Evolutionary conservation across 2,888 invertebrate genomes (phyloP), one percentile per base, ranked within the genome.

Genomic region (Napeogenes inachia): DNA sequence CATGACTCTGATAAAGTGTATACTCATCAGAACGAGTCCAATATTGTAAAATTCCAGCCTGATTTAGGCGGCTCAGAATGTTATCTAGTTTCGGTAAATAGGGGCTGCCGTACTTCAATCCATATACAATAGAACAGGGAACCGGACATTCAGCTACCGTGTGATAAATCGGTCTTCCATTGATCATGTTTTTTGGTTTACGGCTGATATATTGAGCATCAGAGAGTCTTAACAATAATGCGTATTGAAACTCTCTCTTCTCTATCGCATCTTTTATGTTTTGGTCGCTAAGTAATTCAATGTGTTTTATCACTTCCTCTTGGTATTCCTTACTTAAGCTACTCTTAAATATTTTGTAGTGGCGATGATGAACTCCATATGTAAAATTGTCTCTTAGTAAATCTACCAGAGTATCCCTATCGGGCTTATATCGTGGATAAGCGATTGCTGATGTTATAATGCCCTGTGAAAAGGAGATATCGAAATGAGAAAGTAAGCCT

Each of bases 101-200:
- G 0, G 92, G 92, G 42, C 92, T 92, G 2, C 93, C 93, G 67
- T 92, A 91, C n/a, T 89, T 86, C 10, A 92, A 77, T 0, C 91
- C 91, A 64, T 92, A 92, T 0, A 92, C 92, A 0, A 91, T 87
- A 21, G 87, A 86, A 72, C 92, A 92, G 0, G 92, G 92, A 0
- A 92, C 83, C 13, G 92, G 91, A 69, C 93, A 92, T 38, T 90
- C 87, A 8, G 72, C 68, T 73, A 91, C 87, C 0, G 85, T 78
- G 68, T 92, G 91, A 65, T 82, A 92, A 0, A 92, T 47, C 0
- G 91, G 88, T 47, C 87, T 84, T 0, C 92, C 92, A 42, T 82
- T 71, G 13, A 71, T 58, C 72, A 83, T 80, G 66, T 89, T 86
- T 0, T 72, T 63, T 47, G 76, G 73, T 64, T 80, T 84, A 30